phyloP scores from a whole-genome alignment of 2,888 invertebrate genomes.

The Geophilus truncorum region DNA sequence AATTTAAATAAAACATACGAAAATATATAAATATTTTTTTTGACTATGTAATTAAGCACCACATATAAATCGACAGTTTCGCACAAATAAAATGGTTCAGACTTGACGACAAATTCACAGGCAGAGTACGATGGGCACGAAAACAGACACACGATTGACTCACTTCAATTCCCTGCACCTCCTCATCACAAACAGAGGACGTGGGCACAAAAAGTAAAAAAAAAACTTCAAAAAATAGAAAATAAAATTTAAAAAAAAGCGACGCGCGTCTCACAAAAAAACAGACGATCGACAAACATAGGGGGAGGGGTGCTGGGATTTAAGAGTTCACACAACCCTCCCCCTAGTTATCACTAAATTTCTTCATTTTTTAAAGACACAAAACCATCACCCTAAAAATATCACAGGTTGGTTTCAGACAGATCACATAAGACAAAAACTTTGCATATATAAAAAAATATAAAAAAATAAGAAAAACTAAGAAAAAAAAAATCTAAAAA shows the following conservation, averaged over 20 bases:
- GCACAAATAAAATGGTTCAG: slow-evolving; percentile 23
- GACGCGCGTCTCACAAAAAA: background rate
- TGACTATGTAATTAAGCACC: background rate
- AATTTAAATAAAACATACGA: background rate
- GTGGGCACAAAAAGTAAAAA: background rate
- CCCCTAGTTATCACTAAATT: background rate
- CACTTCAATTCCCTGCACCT: slow-evolving; percentile 25
- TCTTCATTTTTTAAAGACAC: background rate
- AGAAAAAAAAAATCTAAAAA: background rate
- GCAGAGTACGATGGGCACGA: slow-evolving; percentile 27
- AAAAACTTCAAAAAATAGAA: background rate
- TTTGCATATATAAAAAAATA: background rate
- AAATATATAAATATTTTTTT: background rate
- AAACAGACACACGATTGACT: slow-evolving; percentile 19
- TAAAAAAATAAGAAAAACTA: no score
- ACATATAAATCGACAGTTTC: background rate
- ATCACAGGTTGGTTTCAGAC: slow-evolving; percentile 8
- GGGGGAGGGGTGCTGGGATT: slow-evolving; percentile 21
- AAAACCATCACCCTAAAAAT: background rate
- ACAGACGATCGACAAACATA: slow-evolving; percentile 5
- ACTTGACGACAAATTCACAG: slow-evolving; percentile 27
- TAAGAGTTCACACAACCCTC: background rate
- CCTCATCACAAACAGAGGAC: slow-evolving; percentile 24
- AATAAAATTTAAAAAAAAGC: background rate
- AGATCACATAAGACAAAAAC: slow-evolving; percentile 14